These are phyloP conservation scores for Rhinoderma darwinii DNA, from an alignment of 2,113 vertebrate species.

Conservation along the genomic window DNA sequence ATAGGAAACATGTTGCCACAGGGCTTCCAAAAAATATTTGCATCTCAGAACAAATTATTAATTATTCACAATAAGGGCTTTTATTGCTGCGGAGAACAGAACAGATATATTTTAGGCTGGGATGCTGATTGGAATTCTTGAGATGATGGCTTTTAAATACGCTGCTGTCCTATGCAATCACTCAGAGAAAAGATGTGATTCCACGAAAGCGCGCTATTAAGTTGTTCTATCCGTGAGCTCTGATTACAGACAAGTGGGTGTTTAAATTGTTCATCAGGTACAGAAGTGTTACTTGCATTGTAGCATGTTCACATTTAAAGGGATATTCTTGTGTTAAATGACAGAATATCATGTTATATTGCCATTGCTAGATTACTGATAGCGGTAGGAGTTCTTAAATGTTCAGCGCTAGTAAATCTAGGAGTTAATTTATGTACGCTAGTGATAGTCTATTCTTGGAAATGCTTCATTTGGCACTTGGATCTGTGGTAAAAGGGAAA, in stretches of 20 bases:
- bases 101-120: constrained; percentile 8
- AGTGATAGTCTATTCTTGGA: background rate
- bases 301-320: constrained; percentile 6
- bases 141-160: constrained; percentile 32
- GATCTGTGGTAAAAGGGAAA: no score
- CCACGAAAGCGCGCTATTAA: constrained; percentile 12
- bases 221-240: constrained; percentile 2
- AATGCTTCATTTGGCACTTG: no score
- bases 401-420: background rate
- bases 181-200: constrained; percentile 40
- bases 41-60: constrained; percentile 37
- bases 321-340: background rate
- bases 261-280: constrained; percentile 34
- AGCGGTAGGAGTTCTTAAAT: background rate
- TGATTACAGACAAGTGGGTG: constrained; percentile 49
- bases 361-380: background rate
- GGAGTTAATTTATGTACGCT: background rate
- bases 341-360: background rate
- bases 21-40: constrained; percentile 49
- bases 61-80: constrained; percentile 45
- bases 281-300: background rate
- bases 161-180: constrained; percentile 34
- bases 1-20: constrained; percentile 50
- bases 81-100: constrained; percentile 31
- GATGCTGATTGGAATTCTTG: constrained; percentile 33